Conservation (phyloP, 1,140 invertebrate genomes). For the Andricus grossulariae region DNA sequence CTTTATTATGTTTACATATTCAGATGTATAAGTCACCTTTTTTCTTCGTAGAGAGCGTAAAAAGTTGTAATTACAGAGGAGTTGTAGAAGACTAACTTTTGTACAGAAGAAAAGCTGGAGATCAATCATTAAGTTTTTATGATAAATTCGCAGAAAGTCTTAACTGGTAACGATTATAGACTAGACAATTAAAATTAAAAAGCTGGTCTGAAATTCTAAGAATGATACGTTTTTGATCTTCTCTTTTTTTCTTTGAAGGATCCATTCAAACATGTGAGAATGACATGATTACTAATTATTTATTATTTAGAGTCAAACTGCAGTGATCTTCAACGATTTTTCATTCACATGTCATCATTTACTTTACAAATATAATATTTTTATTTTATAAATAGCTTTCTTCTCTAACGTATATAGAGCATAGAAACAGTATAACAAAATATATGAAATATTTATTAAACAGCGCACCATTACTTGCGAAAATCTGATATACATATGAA, state of each 20-base stretch:
- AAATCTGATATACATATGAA: conserved; percentile 35
- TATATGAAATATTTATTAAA: conserved; percentile 75
- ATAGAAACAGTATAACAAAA: conserved; percentile 76
- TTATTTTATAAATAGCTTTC: conserved; percentile 45
- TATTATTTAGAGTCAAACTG: not conserved
- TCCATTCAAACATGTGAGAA: too few species aligned
- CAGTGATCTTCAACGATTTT: not conserved
- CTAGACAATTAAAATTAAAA: too few species aligned
- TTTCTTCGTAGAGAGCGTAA: conserved; percentile 2
- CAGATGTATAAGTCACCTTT: not conserved
- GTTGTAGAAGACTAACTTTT: not conserved
- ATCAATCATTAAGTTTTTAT: not conserved
- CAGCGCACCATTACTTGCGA: conserved; percentile 61
- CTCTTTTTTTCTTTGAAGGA: too few species aligned
- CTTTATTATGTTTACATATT: conserved; percentile 4
- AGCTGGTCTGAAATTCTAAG: too few species aligned
- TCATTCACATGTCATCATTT: not conserved
- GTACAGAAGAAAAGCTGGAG: not conserved
- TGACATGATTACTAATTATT: not conserved
- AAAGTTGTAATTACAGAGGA: conserved; percentile 19
- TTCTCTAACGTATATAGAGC: conserved; percentile 57
- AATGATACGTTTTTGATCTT: too few species aligned
- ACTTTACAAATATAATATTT: conserved; percentile 34
- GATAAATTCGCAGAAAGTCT: too few species aligned
- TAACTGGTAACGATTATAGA: too few species aligned